Conservation (phyloP, 2,888 invertebrate species). For the Hofmannophila pseudospretella region DNA sequence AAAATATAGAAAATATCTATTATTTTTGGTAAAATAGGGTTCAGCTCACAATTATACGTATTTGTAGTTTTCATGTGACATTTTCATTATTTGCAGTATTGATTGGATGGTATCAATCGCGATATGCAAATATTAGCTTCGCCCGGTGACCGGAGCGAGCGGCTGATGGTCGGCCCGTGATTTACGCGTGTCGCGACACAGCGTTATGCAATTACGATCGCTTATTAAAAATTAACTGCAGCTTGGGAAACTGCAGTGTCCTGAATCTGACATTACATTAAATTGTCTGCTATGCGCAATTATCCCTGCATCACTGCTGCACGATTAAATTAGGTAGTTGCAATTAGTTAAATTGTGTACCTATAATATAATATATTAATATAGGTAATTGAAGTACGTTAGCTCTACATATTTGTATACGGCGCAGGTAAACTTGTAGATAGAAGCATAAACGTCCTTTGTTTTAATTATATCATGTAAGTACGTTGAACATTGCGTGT, state of each 20-base stretch:
- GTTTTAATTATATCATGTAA: too few relatives aligned
- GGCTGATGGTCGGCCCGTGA: constrained; percentile 34
- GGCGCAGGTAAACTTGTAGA: too few relatives aligned
- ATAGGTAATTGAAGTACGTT: too few relatives aligned
- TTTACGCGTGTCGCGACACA: constrained; percentile 61
- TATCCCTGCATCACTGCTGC: not conserved
- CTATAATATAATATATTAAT: too few relatives aligned
- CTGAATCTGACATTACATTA: constrained; percentile 8
- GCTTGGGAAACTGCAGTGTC: constrained; percentile 19
- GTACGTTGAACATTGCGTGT: too few relatives aligned
- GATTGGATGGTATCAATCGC: constrained; percentile 75
- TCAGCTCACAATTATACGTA: constrained; percentile 19
- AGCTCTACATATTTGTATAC: too few relatives aligned
- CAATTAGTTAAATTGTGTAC: too few relatives aligned
- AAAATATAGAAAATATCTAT: not conserved
- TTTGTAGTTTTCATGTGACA: constrained; percentile 63
- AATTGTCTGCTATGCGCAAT: constrained; percentile 3
- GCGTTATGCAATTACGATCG: constrained; percentile 69
- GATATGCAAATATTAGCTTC: constrained; percentile 74
- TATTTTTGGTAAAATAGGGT: not conserved
- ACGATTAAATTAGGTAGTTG: too few relatives aligned
- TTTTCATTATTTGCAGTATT: constrained; percentile 75
- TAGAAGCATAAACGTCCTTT: too few relatives aligned
- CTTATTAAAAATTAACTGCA: constrained; percentile 69
- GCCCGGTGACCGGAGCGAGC: constrained; percentile 47